A percentile compares a stretch with the other conserved stretches of the same genome.
These are phyloP conservation scores for Lordiphosa mommai DNA, from an alignment of 1,140 invertebrate genomes.

Conservation along the genomic window DNA sequence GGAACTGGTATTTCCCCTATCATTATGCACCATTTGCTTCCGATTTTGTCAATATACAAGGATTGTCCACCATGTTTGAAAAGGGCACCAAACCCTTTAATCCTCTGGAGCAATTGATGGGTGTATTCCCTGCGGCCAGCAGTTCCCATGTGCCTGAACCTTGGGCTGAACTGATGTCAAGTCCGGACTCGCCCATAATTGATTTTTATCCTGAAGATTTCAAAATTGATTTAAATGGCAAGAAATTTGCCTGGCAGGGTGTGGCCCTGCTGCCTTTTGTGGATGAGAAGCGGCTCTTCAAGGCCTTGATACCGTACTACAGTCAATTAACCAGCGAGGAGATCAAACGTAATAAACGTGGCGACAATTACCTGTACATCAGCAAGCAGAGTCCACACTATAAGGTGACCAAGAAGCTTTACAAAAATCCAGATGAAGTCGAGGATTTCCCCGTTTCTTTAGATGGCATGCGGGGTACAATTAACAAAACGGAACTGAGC, in stretches of 20 bases:
- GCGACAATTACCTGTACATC: slow-evolving; percentile 91
- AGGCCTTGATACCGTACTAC: slow-evolving; percentile 91
- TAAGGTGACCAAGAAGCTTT: slow-evolving; percentile 86
- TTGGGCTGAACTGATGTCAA: slow-evolving; percentile 97
- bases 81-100: slow-evolving; percentile 95
- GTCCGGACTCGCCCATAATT: slow-evolving; percentile 96
- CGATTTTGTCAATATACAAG: slow-evolving; percentile 96
- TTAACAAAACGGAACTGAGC: slow-evolving; percentile 86
- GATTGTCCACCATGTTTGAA: slow-evolving; percentile 92
- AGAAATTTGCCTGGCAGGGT: slow-evolving; percentile 99
- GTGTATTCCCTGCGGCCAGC: slow-evolving; percentile 99
- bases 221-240: slow-evolving; percentile 99
- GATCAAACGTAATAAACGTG: slow-evolving; percentile 85
- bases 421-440: slow-evolving; percentile 81
- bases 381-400: slow-evolving; percentile 85
- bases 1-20: slow-evolving; percentile 99
- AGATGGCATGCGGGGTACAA: slow-evolving; percentile 87
- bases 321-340: slow-evolving; percentile 89
- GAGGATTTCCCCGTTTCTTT: slow-evolving; percentile 81
- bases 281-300: slow-evolving; percentile 94
- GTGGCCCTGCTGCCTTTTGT: slow-evolving; percentile 99
- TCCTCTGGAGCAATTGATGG: slow-evolving; percentile 99
- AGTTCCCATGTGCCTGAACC: slow-evolving; percentile 94
- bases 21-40: slow-evolving; percentile 99
- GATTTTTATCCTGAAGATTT: slow-evolving; percentile 99